These are phyloP conservation scores for Cephus pygmeus DNA, from an alignment of 2,888 invertebrate genomes.

Conservation along the genomic window DNA sequence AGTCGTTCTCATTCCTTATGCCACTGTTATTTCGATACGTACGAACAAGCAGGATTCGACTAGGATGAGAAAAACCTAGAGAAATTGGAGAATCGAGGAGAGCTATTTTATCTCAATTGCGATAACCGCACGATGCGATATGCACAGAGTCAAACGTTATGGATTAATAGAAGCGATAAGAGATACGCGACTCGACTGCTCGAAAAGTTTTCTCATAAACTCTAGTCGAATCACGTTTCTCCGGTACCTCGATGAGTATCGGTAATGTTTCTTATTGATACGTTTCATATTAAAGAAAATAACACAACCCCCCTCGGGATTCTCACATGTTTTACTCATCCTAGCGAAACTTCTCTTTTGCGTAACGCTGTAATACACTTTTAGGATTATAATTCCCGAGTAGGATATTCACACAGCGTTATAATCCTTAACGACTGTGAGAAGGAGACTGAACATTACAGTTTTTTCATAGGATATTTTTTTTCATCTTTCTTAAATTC, in stretches of 20 bases:
- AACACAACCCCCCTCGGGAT: not conserved
- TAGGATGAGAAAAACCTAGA: not conserved
- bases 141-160: not conserved
- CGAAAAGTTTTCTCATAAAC: not conserved
- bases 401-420: conserved; percentile 23
- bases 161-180: not conserved
- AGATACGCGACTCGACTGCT: not conserved
- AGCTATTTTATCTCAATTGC: not conserved
- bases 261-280: not conserved
- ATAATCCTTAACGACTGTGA: conserved; percentile 22
- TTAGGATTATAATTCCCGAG: not conserved
- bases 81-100: not conserved
- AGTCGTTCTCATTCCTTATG: not conserved
- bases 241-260: not conserved
- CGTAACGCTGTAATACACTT: not conserved
- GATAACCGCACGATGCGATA: not conserved
- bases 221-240: not conserved
- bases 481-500: conserved; percentile 27
- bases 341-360: not conserved
- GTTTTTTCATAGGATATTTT: conserved; percentile 15
- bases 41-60: not conserved
- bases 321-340: not conserved
- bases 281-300: not conserved
- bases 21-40: not conserved
- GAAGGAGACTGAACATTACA: conserved; percentile 17